phyloP scores from a whole-genome alignment of 2,888 invertebrate species.

The Drosophila rubida region DNA sequence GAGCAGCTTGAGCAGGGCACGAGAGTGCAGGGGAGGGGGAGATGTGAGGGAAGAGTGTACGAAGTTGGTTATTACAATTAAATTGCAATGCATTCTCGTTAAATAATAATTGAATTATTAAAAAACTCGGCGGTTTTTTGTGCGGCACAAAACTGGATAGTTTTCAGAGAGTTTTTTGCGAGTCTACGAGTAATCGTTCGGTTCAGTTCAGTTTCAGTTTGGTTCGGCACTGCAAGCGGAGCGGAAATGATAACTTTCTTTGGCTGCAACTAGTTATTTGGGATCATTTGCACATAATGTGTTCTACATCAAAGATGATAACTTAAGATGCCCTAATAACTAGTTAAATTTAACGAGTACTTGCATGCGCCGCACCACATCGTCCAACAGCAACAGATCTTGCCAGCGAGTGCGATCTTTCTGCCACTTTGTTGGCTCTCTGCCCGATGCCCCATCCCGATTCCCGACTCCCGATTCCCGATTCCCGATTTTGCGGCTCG shows the following conservation, averaged over 20 bases:
- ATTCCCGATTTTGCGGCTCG: not conserved
- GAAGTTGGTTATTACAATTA: too few relatives aligned
- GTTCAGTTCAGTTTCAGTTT: too few relatives aligned
- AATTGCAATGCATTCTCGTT: too few relatives aligned
- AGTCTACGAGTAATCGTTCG: not conserved
- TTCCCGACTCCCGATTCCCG: too few relatives aligned
- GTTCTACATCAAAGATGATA: slow-evolving; percentile 41
- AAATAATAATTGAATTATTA: too few relatives aligned
- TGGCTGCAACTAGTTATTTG: slow-evolving; percentile 27
- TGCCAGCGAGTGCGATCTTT: slow-evolving; percentile 1
- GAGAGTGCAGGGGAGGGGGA: too few relatives aligned
- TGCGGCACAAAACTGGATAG: not conserved
- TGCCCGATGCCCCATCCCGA: too few relatives aligned
- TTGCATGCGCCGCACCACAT: too few relatives aligned
- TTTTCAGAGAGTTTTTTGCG: not conserved
- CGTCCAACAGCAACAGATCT: too few relatives aligned
- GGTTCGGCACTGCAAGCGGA: not conserved
- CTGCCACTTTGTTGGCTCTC: not conserved
- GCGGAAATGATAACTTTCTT: slow-evolving; percentile 4
- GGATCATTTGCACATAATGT: slow-evolving; percentile 42
- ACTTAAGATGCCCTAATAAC: slow-evolving; percentile 25
- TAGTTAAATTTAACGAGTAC: slow-evolving; percentile 9
- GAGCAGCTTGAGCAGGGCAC: too few relatives aligned
- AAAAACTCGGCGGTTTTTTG: too few relatives aligned
- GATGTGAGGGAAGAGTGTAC: too few relatives aligned